Base-by-base conservation (phyloP, 1,140 invertebrate species). In the Scaptomyza pallida region DNA sequence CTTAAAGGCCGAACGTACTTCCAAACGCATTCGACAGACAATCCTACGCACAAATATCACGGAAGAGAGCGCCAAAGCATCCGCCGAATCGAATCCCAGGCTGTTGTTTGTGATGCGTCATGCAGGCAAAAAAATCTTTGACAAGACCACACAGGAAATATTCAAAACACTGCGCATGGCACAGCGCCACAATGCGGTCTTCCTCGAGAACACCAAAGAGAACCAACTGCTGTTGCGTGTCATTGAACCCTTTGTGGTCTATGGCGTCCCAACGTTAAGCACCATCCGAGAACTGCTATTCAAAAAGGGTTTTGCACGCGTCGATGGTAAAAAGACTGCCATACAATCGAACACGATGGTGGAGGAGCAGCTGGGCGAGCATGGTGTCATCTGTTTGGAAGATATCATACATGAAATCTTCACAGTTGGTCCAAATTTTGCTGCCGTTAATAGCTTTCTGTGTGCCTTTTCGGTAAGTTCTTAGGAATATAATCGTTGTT, bases 381-480 rank as follows among this genome's bases (percentile, higher is more conserved):
- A 88, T 40, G 91, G 89, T 30, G 70, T 91, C 4, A 91, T 91
- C 52, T 90, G 91, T 45, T 59, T 91, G 62, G 91, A 92, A 59
- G 91, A 92, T 56, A 89, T 92, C n/a, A 89, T 92, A 5, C 91
- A 92, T 51, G 91, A 91, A 60, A 83, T 91, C 30, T 89, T 70
- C n/a, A 91, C 90, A 13, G 90, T 91, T 15, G 89, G 89, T 2
- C 77, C 82, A 0, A 91, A 91, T 40, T 91, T 91, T 26, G 73
- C 63, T 5, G 77, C 75, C 0, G 79, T 91, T 0, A 79, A 60
- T 5, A 15, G 75, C 2, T 89, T 90, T 9, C 51, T 91, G 15
- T 88, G 83, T 33, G 21, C 90, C 3, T 92, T 92, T 59, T 50
- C 41, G 54, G 88, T 92, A 21, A 51, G 78, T 75, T 10, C 33